Evolutionary conservation across 2,797 vertebrate genomes (phyloP).

Genomic region (Neostethus bicornis): DNA sequence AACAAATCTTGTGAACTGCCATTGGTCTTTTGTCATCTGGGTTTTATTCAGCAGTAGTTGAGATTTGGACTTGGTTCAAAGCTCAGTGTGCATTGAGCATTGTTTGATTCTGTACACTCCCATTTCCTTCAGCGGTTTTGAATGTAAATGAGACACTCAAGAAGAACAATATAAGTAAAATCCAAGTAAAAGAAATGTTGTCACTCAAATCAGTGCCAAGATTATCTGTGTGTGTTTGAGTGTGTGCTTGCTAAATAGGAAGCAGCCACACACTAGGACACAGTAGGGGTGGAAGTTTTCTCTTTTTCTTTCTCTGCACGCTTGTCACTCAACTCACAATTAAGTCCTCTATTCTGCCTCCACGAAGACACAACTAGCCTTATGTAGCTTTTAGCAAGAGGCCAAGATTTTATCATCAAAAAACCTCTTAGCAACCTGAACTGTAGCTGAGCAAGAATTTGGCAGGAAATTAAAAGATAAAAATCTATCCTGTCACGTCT

Average conservation of each 20-base stretch:
- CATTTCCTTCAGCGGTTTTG: slow-evolving; percentile 35
- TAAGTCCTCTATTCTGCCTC: slow-evolving; percentile 38
- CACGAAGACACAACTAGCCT: slow-evolving; percentile 39
- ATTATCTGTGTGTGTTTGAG: slow-evolving; percentile 37
- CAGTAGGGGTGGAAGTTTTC: slow-evolving; percentile 45
- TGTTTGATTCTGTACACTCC: slow-evolving; percentile 35
- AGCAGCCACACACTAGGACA: slow-evolving; percentile 55
- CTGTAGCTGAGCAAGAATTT: slow-evolving; percentile 29
- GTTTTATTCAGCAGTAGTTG: slow-evolving; percentile 27
- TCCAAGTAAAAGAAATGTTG: slow-evolving; percentile 35
- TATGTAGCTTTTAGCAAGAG: slow-evolving; percentile 40
- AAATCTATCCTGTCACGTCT: not conserved
- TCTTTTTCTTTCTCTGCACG: slow-evolving; percentile 52
- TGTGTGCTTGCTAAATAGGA: slow-evolving; percentile 30
- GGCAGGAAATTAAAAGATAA: slow-evolving; percentile 1
- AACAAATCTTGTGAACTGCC: slow-evolving; percentile 48
- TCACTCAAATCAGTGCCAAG: slow-evolving; percentile 26
- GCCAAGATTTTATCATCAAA: slow-evolving; percentile 31
- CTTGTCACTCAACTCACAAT: slow-evolving; percentile 30
- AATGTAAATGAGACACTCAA: slow-evolving; percentile 28
- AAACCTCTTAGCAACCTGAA: slow-evolving; percentile 30
- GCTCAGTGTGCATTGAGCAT: slow-evolving; percentile 31
- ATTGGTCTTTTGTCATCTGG: slow-evolving; percentile 31
- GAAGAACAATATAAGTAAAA: slow-evolving; percentile 34
- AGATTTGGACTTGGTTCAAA: slow-evolving; percentile 35